A percentile compares a stretch with the other conserved stretches of the same genome.
Conservation (phyloP, 2,113 vertebrate species). For the Labeo rohita region DNA sequence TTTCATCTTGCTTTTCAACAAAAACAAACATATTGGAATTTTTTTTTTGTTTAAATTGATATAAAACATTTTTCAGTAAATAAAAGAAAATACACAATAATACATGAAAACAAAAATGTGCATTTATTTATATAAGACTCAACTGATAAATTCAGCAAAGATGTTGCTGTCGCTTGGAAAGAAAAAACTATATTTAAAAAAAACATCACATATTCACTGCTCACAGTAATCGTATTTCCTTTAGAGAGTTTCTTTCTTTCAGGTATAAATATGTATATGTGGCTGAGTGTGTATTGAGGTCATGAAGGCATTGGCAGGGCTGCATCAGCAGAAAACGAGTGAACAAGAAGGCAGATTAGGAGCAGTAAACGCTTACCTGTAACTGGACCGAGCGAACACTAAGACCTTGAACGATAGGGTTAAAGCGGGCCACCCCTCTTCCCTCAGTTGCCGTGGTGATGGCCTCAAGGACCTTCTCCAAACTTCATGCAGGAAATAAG, state of each 20-base stretch:
- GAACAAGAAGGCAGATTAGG: background rate
- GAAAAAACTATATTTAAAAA: background rate
- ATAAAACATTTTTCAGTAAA: too few species aligned
- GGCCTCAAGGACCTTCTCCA: constrained; percentile 97
- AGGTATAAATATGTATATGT: background rate
- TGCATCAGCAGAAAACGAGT: constrained; percentile 3
- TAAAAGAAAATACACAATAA: too few species aligned
- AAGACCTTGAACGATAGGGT: constrained; percentile 91
- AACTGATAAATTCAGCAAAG: too few species aligned
- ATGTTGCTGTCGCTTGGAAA: background rate
- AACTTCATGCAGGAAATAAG: constrained; percentile 71
- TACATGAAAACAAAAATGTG: too few species aligned
- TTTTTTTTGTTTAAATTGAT: too few species aligned
- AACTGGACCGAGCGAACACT: constrained; percentile 87
- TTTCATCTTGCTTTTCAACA: background rate
- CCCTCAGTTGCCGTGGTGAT: constrained; percentile 89
- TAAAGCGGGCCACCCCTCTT: constrained; percentile 84
- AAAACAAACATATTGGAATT: background rate
- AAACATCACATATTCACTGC: too few species aligned
- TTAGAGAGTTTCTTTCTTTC: background rate
- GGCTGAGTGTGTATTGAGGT: background rate
- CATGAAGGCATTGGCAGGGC: background rate
- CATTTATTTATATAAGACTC: too few species aligned
- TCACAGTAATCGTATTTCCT: background rate
- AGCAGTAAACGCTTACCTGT: constrained; percentile 80